Evolutionary conservation across 2,797 vertebrate species (phyloP), one percentile per base, ranked within the genome.

Genomic region (Aulostomus chinensis): DNA sequence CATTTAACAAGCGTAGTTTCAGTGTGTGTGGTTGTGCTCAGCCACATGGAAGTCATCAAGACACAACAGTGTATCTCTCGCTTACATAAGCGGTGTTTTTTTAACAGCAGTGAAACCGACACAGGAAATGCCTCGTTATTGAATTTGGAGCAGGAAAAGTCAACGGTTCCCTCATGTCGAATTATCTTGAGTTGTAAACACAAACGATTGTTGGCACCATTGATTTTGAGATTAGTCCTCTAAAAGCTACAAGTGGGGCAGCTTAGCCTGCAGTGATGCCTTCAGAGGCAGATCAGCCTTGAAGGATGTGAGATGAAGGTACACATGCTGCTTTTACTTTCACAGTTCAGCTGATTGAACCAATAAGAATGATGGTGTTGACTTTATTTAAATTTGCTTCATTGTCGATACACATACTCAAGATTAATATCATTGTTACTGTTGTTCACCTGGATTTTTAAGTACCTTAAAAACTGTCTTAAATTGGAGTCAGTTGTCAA

Each of bases 161-260:
- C 25, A 33, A 43, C 10, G 24, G 41, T 71, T 78, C 47, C 40
- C 13, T 14, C 29, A 33, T 3, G 29, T 29, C 56, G 76, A 71
- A 78, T 71, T 73, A 60, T 53, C 54, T 71, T 41, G 60, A 73
- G 68, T 53, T 47, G 42, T 52, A 46, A 34, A 45, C 14, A 31
- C 13, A 52, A 15, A 45, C 29, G 30, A 39, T 31, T 22, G 18
- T 40, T 46, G 16, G 16, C 37, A 29, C 32, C 43, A 45, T 64
- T 66, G 68, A 74, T 80, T 57, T 67, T 31, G 1, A 65, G 58
- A 72, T 58, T 63, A 64, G 28, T 39, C 28, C n/a, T 25, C 10
- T 28, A 8, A 42, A 28, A 34, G 14, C 40, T 24, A 9, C 14
- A 35, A 16, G 0, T 20, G 6, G 3, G 5, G 4, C 35, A 38